Evolutionary conservation across 2,888 invertebrate genomes (phyloP).

Genomic region (Caenorhabditis japonica): DNA sequence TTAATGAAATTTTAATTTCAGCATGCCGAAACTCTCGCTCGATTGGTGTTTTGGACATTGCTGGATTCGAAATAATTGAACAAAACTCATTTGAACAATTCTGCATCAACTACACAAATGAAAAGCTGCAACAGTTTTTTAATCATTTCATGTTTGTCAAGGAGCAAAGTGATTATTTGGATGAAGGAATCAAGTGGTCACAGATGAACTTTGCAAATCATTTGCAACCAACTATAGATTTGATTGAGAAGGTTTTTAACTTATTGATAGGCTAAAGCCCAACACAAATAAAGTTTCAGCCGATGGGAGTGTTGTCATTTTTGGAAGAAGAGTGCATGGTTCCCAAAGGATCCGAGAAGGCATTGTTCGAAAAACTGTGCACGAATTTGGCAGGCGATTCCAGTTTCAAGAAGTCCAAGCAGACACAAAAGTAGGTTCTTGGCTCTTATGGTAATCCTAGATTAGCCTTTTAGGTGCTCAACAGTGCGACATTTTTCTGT

Average conservation of each 20-base stretch:
- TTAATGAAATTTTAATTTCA: too few species aligned
- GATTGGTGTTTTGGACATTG: conserved; percentile 76
- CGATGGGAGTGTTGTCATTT: conserved; percentile 72
- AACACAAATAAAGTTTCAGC: conserved; percentile 55
- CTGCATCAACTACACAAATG: conserved; percentile 77
- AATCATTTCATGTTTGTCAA: conserved; percentile 76
- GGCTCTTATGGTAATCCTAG: too few species aligned
- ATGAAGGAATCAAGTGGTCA: conserved; percentile 81
- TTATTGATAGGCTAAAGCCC: not conserved
- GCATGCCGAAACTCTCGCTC: conserved; percentile 53
- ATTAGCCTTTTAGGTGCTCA: too few species aligned
- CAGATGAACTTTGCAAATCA: conserved; percentile 87
- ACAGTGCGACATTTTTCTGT: conserved; percentile 69
- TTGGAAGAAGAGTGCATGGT: conserved; percentile 77
- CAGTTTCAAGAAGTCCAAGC: conserved; percentile 75
- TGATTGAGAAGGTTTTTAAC: conserved; percentile 72
- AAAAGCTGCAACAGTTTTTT: conserved; percentile 76
- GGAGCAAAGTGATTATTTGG: conserved; percentile 73
- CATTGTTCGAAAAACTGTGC: conserved; percentile 71
- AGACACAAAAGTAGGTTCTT: conserved; percentile 67
- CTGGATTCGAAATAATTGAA: conserved; percentile 76
- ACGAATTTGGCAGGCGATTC: conserved; percentile 54
- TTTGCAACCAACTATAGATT: conserved; percentile 72
- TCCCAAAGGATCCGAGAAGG: conserved; percentile 73
- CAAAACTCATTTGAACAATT: conserved; percentile 76